phyloP scores from a whole-genome alignment of 2,888 invertebrate species.

The Allophyes oxyacanthae region DNA sequence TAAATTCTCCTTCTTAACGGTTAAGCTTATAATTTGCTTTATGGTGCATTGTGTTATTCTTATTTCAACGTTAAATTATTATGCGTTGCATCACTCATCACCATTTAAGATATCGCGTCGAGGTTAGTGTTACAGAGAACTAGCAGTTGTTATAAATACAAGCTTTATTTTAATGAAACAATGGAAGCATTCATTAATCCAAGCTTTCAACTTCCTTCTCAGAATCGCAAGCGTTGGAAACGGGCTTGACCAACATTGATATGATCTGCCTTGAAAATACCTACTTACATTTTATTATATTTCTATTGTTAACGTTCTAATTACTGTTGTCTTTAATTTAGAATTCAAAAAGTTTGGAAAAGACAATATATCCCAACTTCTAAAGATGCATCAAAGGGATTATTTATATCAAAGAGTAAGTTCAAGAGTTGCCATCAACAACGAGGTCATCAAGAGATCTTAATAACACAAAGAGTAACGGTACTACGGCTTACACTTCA shows the following conservation, averaged over 20 bases:
- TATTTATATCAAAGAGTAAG: no score
- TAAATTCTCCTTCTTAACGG: conserved; percentile 23
- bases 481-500: conserved; percentile 30
- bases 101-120: conserved; percentile 49
- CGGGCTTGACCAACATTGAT: conserved; percentile 55
- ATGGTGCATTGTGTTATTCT: conserved; percentile 33
- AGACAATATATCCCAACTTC: no score
- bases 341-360: no score
- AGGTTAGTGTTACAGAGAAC: conserved; percentile 51
- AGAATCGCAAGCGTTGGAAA: conserved; percentile 48
- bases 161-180: conserved; percentile 61
- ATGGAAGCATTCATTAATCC: conserved; percentile 59
- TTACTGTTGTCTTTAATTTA: no score
- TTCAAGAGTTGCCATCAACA: conserved; percentile 16
- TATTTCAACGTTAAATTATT: conserved; percentile 29
- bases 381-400: no score
- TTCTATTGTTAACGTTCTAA: no score
- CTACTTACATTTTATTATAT: neutral
- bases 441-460: conserved; percentile 43
- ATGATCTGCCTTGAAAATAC: conserved; percentile 28
- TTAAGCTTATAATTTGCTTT: conserved; percentile 17
- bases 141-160: conserved; percentile 36
- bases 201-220: conserved; percentile 59
- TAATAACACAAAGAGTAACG: conserved; percentile 41
- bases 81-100: conserved; percentile 37